Conservation (phyloP, 2,113 vertebrate genomes). For the Cygnus atratus region DNA sequence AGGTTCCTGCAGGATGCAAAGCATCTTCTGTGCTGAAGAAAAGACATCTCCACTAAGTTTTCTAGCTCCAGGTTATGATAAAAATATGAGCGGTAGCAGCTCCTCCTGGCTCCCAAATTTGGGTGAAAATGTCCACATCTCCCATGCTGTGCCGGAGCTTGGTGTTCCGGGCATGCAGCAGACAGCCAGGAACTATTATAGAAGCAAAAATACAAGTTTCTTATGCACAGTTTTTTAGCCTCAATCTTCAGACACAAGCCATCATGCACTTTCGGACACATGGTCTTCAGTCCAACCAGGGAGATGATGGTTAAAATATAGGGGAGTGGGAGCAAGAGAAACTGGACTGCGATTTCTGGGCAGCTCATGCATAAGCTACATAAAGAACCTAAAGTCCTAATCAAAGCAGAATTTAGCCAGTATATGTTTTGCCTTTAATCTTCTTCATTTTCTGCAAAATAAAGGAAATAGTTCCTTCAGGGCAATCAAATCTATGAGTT, state of each 20-base stretch:
- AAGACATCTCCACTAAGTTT: not conserved
- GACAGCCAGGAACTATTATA: not conserved
- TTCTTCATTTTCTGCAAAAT: not conserved
- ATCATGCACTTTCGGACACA: accelerated
- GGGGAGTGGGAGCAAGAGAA: not conserved
- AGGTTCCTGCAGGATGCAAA: not conserved
- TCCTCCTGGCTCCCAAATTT: not conserved
- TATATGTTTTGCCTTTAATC: not conserved
- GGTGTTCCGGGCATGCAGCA: not conserved
- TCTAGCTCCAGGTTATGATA: not conserved
- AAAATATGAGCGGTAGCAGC: not conserved
- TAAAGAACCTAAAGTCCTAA: accelerated
- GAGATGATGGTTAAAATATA: not conserved
- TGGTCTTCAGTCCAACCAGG: not conserved
- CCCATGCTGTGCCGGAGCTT: not conserved
- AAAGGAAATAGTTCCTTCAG: not conserved
- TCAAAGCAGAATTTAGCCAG: not conserved
- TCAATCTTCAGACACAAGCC: not conserved
- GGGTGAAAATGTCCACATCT: not conserved
- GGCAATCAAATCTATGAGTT: not conserved
- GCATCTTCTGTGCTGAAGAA: not conserved
- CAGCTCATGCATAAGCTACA: not conserved
- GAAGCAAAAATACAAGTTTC: not conserved
- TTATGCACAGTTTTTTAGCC: not conserved
- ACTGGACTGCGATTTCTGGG: not conserved